A percentile compares a stretch with the other conserved stretches of the same genome.
These are phyloP conservation scores for Escarpia spicata DNA, from an alignment of 2,888 invertebrate genomes.

Conservation along the genomic window DNA sequence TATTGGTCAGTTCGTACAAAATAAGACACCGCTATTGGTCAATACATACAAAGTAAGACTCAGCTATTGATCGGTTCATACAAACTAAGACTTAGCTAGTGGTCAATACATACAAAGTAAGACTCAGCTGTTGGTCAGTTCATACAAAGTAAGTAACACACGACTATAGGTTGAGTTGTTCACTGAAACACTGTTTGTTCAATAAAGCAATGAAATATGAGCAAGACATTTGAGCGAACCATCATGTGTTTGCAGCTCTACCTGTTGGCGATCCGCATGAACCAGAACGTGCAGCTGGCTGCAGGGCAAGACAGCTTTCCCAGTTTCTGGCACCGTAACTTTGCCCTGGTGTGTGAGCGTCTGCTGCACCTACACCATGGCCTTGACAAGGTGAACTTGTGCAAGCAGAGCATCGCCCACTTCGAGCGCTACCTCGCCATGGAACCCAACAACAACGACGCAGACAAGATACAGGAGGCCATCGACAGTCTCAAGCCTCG, in stretches of 20 bases:
- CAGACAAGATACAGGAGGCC: slow-evolving; percentile 37
- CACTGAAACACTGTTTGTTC: no score
- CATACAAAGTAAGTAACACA: no score
- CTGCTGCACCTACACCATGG: slow-evolving; percentile 37
- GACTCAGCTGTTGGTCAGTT: no score
- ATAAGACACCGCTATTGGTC: neutral
- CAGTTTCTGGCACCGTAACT: slow-evolving; percentile 61
- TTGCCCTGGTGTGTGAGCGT: slow-evolving; percentile 51
- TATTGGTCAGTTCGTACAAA: neutral
- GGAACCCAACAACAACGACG: slow-evolving; percentile 38
- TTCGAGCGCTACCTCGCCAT: slow-evolving; percentile 40
- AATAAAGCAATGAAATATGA: no score
- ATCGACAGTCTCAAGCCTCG: slow-evolving; percentile 38
- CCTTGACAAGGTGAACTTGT: slow-evolving; percentile 37
- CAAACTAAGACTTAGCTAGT: neutral
- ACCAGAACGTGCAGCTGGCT: slow-evolving; percentile 35
- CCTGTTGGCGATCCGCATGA: slow-evolving; percentile 47
- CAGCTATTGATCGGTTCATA: neutral
- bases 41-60: neutral
- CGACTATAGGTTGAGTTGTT: no score
- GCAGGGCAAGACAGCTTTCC: slow-evolving; percentile 45
- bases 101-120: no score
- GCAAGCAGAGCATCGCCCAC: slow-evolving; percentile 42
- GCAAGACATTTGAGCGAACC: no score
- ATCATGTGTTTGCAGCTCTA: slow-evolving; percentile 50